Conservation (phyloP, 2,797 vertebrate species). For the Sebastes baramenuke region DNA sequence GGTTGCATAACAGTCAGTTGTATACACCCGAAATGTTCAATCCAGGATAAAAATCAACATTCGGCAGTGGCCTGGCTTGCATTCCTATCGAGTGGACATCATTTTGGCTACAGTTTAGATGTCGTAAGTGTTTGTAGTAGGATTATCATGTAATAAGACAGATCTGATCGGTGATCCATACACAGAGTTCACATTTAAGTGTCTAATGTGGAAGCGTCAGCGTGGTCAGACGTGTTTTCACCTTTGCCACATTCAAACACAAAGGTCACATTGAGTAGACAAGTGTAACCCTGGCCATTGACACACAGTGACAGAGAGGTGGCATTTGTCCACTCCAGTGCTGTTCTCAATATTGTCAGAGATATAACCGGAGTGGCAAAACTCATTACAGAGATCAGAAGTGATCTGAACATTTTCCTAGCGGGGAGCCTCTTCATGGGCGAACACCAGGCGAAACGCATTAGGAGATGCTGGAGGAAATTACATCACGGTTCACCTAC, state of each 20-base stretch:
- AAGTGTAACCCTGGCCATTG: conserved; percentile 26
- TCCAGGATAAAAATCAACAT: not conserved
- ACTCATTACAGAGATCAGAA: conserved; percentile 65
- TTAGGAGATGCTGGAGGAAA: conserved; percentile 63
- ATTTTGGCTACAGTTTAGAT: not conserved
- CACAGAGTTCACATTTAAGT: conserved; percentile 12
- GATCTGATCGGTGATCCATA: not conserved
- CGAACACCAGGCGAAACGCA: conserved; percentile 39
- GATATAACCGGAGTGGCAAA: conserved; percentile 65
- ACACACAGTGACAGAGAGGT: conserved; percentile 36
- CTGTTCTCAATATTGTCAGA: conserved; percentile 60
- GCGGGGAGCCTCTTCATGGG: conserved; percentile 59
- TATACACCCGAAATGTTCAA: not conserved
- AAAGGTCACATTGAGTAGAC: conserved; percentile 62
- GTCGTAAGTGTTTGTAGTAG: not conserved
- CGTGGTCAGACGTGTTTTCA: conserved; percentile 2
- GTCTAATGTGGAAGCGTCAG: conserved; percentile 14
- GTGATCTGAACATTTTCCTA: conserved; percentile 70
- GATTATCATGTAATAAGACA: not conserved
- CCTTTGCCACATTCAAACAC: conserved; percentile 24
- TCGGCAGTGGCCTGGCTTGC: not conserved
- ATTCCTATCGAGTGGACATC: not conserved
- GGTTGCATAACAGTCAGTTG: not conserved
- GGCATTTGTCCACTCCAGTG: conserved; percentile 51
- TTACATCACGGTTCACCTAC: conserved; percentile 69